Base-by-base conservation (phyloP, 2,888 invertebrate species). In the Drosophila kokeensis region DNA sequence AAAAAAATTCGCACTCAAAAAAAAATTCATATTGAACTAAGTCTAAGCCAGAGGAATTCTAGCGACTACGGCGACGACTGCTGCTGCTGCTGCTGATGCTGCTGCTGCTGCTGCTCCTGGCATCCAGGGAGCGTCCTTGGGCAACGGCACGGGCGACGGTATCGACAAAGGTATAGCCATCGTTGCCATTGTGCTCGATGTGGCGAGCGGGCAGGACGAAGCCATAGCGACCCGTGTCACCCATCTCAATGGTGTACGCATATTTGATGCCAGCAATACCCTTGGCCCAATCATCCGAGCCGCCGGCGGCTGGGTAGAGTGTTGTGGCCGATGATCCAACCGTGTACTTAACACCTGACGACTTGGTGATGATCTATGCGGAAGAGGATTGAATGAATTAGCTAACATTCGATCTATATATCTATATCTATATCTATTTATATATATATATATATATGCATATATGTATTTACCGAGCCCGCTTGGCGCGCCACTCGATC, bases 281-380 rank as follows among this genome's bases (percentile, higher is more conserved):
- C 93, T 98, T 98, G 10, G 98, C 98, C 97, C 98, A 98, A 92
- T 98, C 98, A 87, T 97, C 97, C 0, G 97, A 96, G 18, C 97
- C 97, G 2, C 97, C 97, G 36, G 96, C 94, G 3, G 97, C 97
- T 1, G 97, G 96, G 92, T 97, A 97, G 2, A 97, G 93, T 0
- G 96, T 95, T n/a, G 94, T 95, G 53, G 96, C 97, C 27, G 97
- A 96, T 57, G 96, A 95, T 15, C 97, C 97, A 0, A 97, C 96
- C 36, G 95, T 95, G 90, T 97, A 97, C 57, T 93, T 92, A 3
- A 95, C 94, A 34, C 96, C 91, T 27, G 90, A 83, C 4, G 83
- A 80, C 68, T 88, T 91, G n/a, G 91, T 92, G 29, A 92, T 92
- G 57, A 84, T 92, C 92, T 92, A 18, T 7, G 5, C 2, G 2